These are phyloP conservation scores for Cryptoprocta ferox DNA, from an alignment of 2,797 vertebrate species.

Conservation along the genomic window DNA sequence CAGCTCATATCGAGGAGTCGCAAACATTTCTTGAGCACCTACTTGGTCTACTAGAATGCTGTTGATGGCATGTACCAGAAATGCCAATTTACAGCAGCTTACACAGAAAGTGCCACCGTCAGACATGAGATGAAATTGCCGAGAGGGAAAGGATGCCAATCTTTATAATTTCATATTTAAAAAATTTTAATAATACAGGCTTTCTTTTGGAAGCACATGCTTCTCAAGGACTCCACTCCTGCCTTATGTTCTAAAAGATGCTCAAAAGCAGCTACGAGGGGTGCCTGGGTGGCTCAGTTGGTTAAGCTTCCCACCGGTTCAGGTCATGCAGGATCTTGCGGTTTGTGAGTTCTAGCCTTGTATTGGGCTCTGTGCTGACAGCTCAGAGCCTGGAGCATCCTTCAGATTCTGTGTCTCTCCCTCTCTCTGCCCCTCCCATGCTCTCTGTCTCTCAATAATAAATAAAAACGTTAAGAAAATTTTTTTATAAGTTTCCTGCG, in stretches of 20 bases:
- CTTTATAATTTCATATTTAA: neutral
- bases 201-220: neutral
- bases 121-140: neutral
- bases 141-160: neutral
- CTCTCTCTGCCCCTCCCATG: too few species aligned
- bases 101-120: neutral
- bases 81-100: neutral
- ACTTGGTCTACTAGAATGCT: neutral
- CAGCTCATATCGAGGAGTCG: neutral
- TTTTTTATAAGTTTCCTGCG: neutral
- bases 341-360: too few species aligned
- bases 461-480: too few species aligned
- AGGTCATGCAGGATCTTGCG: too few species aligned
- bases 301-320: too few species aligned
- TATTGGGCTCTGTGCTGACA: too few species aligned
- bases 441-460: too few species aligned
- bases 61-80: neutral
- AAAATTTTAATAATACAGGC: neutral
- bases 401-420: too few species aligned
- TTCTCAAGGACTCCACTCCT: neutral
- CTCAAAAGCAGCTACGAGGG: neutral
- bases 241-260: neutral
- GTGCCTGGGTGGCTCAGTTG: too few species aligned
- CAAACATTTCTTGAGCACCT: neutral
- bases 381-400: too few species aligned